Evolutionary conservation across 2,113 vertebrate genomes (phyloP).

Genomic region (Prietella phreatophila): DNA sequence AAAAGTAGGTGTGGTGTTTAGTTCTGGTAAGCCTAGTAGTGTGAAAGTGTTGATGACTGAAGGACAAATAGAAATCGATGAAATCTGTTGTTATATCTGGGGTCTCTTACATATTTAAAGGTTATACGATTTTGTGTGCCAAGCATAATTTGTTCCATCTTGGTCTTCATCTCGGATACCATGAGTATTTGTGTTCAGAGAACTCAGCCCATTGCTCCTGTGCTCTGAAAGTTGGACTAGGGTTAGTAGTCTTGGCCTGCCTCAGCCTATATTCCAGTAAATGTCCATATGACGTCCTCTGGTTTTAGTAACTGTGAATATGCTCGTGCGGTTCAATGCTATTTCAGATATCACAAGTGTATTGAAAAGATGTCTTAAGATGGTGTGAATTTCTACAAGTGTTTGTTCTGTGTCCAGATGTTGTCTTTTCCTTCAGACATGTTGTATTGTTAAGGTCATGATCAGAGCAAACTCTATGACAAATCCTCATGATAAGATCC

Average conservation of each 20-base stretch:
- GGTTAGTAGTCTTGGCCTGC: slow-evolving; percentile 22
- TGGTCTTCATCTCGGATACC: neutral
- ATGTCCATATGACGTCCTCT: slow-evolving; percentile 10
- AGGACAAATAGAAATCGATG: neutral
- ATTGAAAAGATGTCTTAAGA: neutral
- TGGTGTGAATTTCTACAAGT: neutral
- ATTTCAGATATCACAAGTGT: neutral
- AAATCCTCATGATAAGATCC: neutral
- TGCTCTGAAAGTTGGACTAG: neutral
- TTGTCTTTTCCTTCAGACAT: neutral
- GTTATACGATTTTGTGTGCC: neutral
- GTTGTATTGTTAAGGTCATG: neutral
- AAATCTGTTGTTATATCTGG: slow-evolving; percentile 1
- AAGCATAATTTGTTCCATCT: neutral
- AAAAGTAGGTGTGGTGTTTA: neutral
- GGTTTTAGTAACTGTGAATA: neutral
- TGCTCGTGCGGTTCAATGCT: neutral
- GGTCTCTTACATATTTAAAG: neutral
- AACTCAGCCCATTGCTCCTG: neutral
- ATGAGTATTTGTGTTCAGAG: slow-evolving; percentile 13
- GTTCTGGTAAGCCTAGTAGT: neutral
- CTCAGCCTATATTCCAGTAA: slow-evolving; percentile 16
- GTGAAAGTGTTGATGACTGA: neutral
- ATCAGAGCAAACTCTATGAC: neutral
- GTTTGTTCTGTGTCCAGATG: neutral